Evolutionary conservation across 2,888 invertebrate genomes (phyloP), one percentile per base, ranked within the genome.

Genomic region (Linnaemya tessellans): DNA sequence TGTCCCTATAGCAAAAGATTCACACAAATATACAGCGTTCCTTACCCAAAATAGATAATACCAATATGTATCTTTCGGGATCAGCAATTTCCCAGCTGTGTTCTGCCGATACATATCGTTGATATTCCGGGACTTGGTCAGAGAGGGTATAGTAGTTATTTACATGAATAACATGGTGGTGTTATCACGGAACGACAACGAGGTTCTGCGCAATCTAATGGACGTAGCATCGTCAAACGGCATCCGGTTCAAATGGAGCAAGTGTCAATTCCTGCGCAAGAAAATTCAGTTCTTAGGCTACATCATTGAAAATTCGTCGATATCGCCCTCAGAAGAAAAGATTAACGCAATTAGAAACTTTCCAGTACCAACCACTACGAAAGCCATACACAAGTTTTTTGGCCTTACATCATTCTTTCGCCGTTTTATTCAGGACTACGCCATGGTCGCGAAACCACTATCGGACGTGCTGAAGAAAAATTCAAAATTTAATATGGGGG

Each of bases 111-210:
- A n/a, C n/a, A n/a, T n/a, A n/a, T n/a, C 67, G 0, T 18, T 49
- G 1, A 18, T 67, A 1, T 67, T 51, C 4, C 30, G 35, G 2
- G 67, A 67, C 1, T 20, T 67, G 20, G 51, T 67, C n/a, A 35
- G 8, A 13, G 49, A 67, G n/a, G 20, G 35, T 0, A 51, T 49
- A 13, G 11, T 67, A 0, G 20, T 51, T 3, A 11, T 67, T 1
- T 67, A 67, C n/a, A 70, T 70, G 70, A 22, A 70, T 13, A 38
- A 70, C 10, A 56, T 70, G 15, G 54, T 70, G 0, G 38, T 54
- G 8, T n/a, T 30, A 3, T 18, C 51, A 8, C 20, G 11, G 0
- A 15, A 38, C 9, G 70, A 38, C 1, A 10, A 13, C 1, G 68
- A 68, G n/a, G 68, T 51, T 0, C 13, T 68, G 0, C 18, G 10